Evolutionary conservation across 2,113 vertebrate genomes (phyloP).

Genomic region (Larimichthys polyactis): DNA sequence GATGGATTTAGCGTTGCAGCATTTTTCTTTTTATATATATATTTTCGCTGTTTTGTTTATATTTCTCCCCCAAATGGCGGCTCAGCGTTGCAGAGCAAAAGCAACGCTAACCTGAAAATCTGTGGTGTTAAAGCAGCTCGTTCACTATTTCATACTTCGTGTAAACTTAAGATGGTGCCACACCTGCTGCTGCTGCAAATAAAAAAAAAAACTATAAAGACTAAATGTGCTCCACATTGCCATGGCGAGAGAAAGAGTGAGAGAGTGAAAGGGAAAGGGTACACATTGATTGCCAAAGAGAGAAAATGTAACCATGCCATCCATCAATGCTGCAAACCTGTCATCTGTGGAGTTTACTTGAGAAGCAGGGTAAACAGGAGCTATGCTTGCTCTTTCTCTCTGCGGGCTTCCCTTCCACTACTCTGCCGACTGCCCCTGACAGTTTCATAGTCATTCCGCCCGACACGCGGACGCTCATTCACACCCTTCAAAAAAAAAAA

Average conservation of each 20-base stretch:
- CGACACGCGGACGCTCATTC: constrained; percentile 30
- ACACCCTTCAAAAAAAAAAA: constrained; percentile 28
- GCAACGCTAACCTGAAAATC: constrained; percentile 19
- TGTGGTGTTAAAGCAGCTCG: not conserved
- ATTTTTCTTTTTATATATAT: not conserved
- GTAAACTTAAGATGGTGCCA: not conserved
- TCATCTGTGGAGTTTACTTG: constrained; percentile 66
- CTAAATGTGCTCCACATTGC: not conserved
- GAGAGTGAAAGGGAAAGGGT: constrained; percentile 2
- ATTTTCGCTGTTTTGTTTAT: not conserved
- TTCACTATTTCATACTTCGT: constrained; percentile 11
- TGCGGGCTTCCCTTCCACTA: constrained; percentile 40
- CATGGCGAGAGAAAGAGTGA: not conserved
- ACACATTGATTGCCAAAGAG: constrained; percentile 54
- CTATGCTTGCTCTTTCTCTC: constrained; percentile 52
- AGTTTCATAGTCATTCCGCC: constrained; percentile 46
- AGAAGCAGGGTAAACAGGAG: constrained; percentile 52
- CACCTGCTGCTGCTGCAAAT: constrained; percentile 33
- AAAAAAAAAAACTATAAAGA: constrained; percentile 1
- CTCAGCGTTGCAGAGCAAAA: not conserved
- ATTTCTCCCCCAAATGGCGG: not conserved
- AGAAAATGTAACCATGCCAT: constrained; percentile 60
- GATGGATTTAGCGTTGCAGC: constrained; percentile 22
- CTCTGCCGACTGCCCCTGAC: constrained; percentile 43
- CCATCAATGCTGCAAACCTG: constrained; percentile 67